Conservation (phyloP, 1,140 invertebrate species). For the Monomorium pharaonis region DNA sequence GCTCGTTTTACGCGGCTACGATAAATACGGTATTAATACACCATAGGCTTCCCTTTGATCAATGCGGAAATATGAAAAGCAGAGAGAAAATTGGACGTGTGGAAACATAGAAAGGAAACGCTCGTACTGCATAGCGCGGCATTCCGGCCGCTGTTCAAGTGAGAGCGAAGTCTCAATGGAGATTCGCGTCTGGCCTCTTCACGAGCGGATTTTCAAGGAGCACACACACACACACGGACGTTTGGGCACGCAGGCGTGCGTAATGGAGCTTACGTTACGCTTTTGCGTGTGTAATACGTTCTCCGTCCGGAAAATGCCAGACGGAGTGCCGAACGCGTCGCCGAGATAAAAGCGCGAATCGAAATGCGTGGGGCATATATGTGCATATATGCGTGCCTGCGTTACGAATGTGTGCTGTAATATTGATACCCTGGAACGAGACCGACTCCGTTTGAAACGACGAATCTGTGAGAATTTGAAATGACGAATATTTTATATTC, state of each 20-base stretch:
- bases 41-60: background rate
- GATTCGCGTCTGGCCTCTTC: slow-evolving; percentile 62
- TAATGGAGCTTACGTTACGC: slow-evolving; percentile 65
- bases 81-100: slow-evolving; percentile 14
- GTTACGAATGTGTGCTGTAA: background rate
- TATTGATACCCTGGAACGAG: background rate
- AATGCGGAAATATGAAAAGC: background rate
- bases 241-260: slow-evolving; percentile 11
- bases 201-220: slow-evolving; percentile 46
- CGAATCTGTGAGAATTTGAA: background rate
- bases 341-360: slow-evolving; percentile 59
- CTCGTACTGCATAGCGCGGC: background rate
- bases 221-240: background rate
- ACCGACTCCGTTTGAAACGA: background rate
- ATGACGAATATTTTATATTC: background rate
- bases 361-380: background rate
- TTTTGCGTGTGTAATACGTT: slow-evolving; percentile 1
- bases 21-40: slow-evolving; percentile 16
- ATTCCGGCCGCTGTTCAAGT: slow-evolving; percentile 14
- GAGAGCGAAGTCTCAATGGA: slow-evolving; percentile 48
- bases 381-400: background rate
- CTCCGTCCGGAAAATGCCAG: slow-evolving; percentile 17
- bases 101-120: slow-evolving; percentile 48
- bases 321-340: slow-evolving; percentile 28
- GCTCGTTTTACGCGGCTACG: background rate